phyloP scores from a whole-genome alignment of 2,113 vertebrate species.

The Cynopterus brachyotis region DNA sequence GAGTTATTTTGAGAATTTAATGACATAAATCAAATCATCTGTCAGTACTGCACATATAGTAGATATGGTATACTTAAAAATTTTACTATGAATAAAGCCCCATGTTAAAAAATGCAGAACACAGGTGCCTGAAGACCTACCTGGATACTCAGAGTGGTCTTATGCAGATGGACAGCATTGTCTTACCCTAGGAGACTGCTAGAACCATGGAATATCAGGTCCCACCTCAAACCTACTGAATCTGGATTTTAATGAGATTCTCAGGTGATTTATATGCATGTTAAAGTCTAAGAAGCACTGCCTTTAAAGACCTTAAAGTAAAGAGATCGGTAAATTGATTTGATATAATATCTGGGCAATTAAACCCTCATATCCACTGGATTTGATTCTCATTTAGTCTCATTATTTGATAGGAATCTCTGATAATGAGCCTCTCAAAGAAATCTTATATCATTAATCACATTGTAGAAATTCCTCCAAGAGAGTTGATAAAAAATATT shows the following conservation, averaged over 20 bases:
- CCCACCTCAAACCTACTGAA: background rate
- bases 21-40: background rate
- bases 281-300: constrained; percentile 17
- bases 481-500: background rate
- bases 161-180: background rate
- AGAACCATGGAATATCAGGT: background rate
- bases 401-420: background rate
- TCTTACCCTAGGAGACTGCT: background rate
- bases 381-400: background rate
- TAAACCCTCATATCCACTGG: background rate
- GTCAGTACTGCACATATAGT: background rate
- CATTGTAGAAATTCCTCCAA: background rate
- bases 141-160: background rate
- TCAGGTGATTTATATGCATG: background rate
- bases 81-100: background rate
- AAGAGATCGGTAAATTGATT: constrained; percentile 1
- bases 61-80: background rate
- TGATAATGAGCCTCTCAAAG: background rate
- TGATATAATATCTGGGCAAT: background rate
- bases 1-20: background rate
- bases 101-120: background rate
- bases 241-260: background rate
- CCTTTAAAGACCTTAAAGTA: background rate
- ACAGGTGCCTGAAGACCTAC: background rate
- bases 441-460: background rate